Evolutionary conservation across 2,113 vertebrate species (phyloP).

Genomic region (Percopsis transmontana): DNA sequence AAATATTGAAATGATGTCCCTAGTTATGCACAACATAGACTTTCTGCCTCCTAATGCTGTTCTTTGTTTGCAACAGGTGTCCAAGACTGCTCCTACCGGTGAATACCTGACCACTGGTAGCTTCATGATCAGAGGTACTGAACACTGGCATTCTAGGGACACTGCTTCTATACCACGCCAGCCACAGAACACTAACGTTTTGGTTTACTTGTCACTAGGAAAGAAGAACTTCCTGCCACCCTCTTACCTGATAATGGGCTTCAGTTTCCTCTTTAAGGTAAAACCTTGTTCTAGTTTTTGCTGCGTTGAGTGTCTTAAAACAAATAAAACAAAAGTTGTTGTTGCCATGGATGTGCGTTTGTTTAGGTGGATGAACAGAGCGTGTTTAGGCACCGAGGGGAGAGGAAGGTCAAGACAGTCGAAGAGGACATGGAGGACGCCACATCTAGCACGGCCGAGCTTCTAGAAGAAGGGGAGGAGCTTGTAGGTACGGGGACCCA

Average conservation of each 20-base stretch:
- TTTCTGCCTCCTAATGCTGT: background rate
- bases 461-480: conserved; percentile 85
- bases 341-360: background rate
- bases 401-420: conserved; percentile 87
- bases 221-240: conserved; percentile 99
- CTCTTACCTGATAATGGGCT: conserved; percentile 98
- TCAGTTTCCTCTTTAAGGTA: conserved; percentile 98
- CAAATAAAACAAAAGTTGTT: background rate
- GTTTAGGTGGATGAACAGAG: conserved; percentile 91
- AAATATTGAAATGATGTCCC: background rate
- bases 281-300: conserved; percentile 5
- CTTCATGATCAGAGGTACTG: conserved; percentile 97
- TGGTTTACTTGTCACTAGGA: conserved; percentile 73
- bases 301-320: background rate
- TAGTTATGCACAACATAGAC: no score
- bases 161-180: background rate
- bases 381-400: conserved; percentile 88
- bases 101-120: conserved; percentile 98
- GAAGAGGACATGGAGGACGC: conserved; percentile 89
- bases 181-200: background rate
- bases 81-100: conserved; percentile 96
- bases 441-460: conserved; percentile 79
- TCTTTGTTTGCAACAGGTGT: conserved; percentile 80
- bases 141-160: background rate
- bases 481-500: conserved; percentile 78